A percentile compares a stretch with the other conserved stretches of the same genome.
Evolutionary conservation across 2,113 vertebrate species (phyloP).

Genomic region (Nyctereutes procyonoides): DNA sequence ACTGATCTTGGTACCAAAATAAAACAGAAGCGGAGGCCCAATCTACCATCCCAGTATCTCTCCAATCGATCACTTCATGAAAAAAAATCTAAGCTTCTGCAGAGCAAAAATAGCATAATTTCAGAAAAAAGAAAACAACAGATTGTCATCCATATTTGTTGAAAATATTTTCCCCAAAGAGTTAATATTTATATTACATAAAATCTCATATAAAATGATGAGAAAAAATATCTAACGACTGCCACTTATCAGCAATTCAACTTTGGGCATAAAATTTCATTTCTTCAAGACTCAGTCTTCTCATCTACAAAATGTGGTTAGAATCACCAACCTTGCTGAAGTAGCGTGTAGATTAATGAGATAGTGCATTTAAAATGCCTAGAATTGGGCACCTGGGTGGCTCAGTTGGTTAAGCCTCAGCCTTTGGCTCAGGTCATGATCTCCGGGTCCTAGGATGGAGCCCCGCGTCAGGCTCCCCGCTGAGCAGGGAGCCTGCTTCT

Average conservation of each 20-base stretch:
- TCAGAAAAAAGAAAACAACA: slow-evolving; percentile 83
- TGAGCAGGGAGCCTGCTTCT: too few species aligned
- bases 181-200: slow-evolving; percentile 83
- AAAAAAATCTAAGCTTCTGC: slow-evolving; percentile 75
- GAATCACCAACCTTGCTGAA: neutral
- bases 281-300: slow-evolving; percentile 30
- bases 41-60: slow-evolving; percentile 54
- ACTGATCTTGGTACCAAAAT: slow-evolving; percentile 64
- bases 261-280: slow-evolving; percentile 47
- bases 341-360: neutral
- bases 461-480: too few species aligned
- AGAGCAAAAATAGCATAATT: slow-evolving; percentile 82
- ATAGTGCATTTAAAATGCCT: neutral
- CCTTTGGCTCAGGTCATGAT: too few species aligned
- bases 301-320: neutral
- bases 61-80: slow-evolving; percentile 64
- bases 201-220: slow-evolving; percentile 79
- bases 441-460: too few species aligned
- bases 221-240: slow-evolving; percentile 75
- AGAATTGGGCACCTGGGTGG: too few species aligned
- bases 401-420: too few species aligned
- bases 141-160: slow-evolving; percentile 83
- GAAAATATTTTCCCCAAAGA: slow-evolving; percentile 84
- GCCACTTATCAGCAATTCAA: slow-evolving; percentile 70
- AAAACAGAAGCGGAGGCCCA: slow-evolving; percentile 59